Conservation (phyloP, 1,140 invertebrate species). For the Marisa cornuarietis region DNA sequence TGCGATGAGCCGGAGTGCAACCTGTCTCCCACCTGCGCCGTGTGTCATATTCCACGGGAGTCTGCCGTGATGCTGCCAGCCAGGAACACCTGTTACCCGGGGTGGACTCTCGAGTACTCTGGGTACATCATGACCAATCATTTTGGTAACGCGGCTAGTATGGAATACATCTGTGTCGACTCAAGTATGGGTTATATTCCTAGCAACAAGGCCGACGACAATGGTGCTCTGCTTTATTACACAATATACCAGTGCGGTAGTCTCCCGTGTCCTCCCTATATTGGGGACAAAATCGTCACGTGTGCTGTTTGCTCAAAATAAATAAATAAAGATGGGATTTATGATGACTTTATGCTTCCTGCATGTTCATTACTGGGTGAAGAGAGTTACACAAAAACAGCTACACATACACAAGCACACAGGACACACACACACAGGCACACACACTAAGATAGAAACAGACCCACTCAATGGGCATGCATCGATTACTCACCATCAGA, state of each 20-base stretch:
- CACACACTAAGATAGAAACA: not conserved
- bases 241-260: conserved; percentile 1
- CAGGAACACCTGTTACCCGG: conserved; percentile 28
- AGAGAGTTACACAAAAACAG: not conserved
- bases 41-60: conserved; percentile 27
- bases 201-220: not conserved
- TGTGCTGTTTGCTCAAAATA: not conserved
- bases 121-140: conserved; percentile 40
- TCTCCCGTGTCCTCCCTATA: not conserved
- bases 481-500: too few species aligned
- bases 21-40: not conserved
- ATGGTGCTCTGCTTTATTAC: not conserved
- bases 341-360: not conserved
- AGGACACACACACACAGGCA: not conserved
- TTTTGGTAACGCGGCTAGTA: not conserved
- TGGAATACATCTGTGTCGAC: not conserved
- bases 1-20: conserved; percentile 32
- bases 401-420: conserved; percentile 2
- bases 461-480: not conserved
- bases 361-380: too few species aligned
- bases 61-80: conserved; percentile 41
- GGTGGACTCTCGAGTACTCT: conserved; percentile 36
- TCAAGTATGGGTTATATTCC: not conserved
- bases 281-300: not conserved
- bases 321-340: not conserved